These are phyloP conservation scores for Sepiola atlantica DNA, from an alignment of 2,888 invertebrate genomes.

Conservation along the genomic window DNA sequence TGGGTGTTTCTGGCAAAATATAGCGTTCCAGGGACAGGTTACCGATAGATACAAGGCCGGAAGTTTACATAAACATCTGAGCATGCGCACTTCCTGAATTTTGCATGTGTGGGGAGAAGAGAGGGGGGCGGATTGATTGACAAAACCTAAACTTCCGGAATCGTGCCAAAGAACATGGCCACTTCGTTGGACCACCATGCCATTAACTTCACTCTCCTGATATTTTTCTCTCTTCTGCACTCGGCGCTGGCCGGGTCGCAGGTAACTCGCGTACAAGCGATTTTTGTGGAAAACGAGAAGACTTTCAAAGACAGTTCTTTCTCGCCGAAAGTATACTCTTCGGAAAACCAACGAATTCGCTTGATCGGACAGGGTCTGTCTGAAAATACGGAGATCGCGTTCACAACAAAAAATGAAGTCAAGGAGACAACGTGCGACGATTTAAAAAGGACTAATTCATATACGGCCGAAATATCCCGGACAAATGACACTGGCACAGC, in stretches of 20 bases:
- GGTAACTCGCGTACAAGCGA: not conserved
- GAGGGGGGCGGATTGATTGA: not conserved
- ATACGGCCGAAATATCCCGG: not conserved
- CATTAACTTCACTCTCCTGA: slow-evolving; percentile 41
- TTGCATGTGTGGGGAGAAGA: not conserved
- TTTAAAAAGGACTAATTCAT: not conserved
- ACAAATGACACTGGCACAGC: not conserved
- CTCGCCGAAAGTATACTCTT: slow-evolving; percentile 53
- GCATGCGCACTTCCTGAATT: slow-evolving; percentile 24
- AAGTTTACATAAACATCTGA: slow-evolving; percentile 2
- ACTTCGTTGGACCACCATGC: slow-evolving; percentile 44
- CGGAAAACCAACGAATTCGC: slow-evolving; percentile 53
- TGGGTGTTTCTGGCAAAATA: not conserved
- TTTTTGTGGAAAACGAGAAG: not conserved
- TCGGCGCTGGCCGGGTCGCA: slow-evolving; percentile 19
- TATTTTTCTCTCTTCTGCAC: slow-evolving; percentile 42
- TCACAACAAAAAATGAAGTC: slow-evolving; percentile 56
- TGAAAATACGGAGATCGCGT: slow-evolving; percentile 57
- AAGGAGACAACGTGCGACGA: slow-evolving; percentile 53
- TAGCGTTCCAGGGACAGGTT: not conserved
- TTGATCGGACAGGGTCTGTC: slow-evolving; percentile 61
- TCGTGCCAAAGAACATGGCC: slow-evolving; percentile 46
- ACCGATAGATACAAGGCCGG: not conserved
- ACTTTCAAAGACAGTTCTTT: not conserved
- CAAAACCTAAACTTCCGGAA: slow-evolving; percentile 45